Percentiles rank a stretch among this genome's conserved stretches.
phyloP scores from a whole-genome alignment of 2,888 invertebrate genomes.

The Apeira syringaria region DNA sequence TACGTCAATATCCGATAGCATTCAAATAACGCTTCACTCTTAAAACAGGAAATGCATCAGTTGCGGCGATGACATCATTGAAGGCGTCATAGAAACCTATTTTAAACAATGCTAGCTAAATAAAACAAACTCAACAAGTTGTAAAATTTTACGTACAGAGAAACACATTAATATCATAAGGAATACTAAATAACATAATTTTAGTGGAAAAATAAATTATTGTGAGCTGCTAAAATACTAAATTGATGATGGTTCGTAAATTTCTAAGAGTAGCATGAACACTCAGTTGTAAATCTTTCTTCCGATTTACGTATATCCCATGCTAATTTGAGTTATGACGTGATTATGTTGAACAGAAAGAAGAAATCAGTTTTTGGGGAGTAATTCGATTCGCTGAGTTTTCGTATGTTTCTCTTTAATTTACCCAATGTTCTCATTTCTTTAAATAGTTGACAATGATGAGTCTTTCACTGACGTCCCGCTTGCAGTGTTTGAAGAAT shows the following conservation, averaged over 20 bases:
- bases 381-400: constrained; percentile 7
- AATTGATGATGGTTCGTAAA: constrained; percentile 30
- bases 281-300: constrained; percentile 34
- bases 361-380: constrained; percentile 12
- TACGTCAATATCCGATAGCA: no score
- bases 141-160: constrained; percentile 20
- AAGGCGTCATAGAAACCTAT: constrained; percentile 3
- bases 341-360: constrained; percentile 19
- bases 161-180: constrained; percentile 22
- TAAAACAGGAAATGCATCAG: neutral
- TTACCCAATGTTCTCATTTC: no score
- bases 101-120: constrained; percentile 19
- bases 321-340: constrained; percentile 29
- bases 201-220: constrained; percentile 29
- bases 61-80: constrained; percentile 7
- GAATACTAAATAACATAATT: constrained; percentile 27
- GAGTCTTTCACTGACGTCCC: no score
- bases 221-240: constrained; percentile 30
- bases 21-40: no score
- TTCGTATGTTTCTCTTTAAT: no score
- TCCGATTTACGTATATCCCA: constrained; percentile 31
- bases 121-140: constrained; percentile 19
- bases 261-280: constrained; percentile 27
- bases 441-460: no score
- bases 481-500: no score